These are phyloP conservation scores for Leptinotarsa lineolata DNA, from an alignment of 1,140 invertebrate genomes.

Conservation along the genomic window DNA sequence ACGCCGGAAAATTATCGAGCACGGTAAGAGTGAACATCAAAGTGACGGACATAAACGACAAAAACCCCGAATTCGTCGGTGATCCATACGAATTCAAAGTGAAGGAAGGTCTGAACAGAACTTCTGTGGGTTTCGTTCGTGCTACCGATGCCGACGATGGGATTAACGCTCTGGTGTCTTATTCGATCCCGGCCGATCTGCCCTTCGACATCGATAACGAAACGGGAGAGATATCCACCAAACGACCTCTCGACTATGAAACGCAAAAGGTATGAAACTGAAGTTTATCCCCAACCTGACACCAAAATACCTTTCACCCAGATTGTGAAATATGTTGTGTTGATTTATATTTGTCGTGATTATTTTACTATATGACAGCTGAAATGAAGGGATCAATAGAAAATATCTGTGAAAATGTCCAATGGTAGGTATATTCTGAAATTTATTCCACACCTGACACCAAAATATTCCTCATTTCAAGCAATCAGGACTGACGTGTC, in stretches of 20 bases:
- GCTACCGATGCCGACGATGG: conserved; percentile 83
- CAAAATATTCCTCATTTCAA: too few relatives aligned
- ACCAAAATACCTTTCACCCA: too few relatives aligned
- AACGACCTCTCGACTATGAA: conserved; percentile 81
- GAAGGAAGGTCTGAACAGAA: conserved; percentile 74
- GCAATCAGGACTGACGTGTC: too few relatives aligned
- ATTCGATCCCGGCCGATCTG: conserved; percentile 75
- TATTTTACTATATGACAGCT: too few relatives aligned
- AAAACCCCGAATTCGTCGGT: conserved; percentile 81
- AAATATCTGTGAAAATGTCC: too few relatives aligned
- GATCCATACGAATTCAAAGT: conserved; percentile 80
- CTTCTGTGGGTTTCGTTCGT: conserved; percentile 76
- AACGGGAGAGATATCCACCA: conserved; percentile 79
- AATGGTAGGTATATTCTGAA: too few relatives aligned
- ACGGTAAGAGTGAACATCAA: conserved; percentile 85
- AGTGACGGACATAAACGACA: conserved; percentile 89
- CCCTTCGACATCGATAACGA: conserved; percentile 78
- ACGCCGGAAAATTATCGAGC: conserved; percentile 78
- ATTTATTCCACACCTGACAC: too few relatives aligned
- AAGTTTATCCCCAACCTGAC: too few relatives aligned
- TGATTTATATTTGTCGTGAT: too few relatives aligned
- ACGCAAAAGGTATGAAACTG: conserved; percentile 66
- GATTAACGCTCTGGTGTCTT: conserved; percentile 67
- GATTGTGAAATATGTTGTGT: too few relatives aligned
- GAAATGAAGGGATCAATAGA: too few relatives aligned